A percentile compares a stretch with the other conserved stretches of the same genome.
Evolutionary conservation across 1,140 invertebrate genomes (phyloP).

Genomic region (Micrasema minimum): DNA sequence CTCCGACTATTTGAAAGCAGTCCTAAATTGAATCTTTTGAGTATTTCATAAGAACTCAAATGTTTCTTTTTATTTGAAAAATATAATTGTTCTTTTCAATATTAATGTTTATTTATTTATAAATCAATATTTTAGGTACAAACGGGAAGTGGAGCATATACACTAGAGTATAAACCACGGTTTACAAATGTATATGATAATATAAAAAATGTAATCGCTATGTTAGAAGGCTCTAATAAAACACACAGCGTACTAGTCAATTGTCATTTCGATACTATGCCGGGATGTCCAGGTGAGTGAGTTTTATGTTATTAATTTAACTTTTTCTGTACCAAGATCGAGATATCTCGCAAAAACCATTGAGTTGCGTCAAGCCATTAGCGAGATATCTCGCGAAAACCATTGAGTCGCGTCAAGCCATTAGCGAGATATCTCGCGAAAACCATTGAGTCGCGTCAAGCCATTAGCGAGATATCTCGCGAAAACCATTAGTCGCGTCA

Average conservation of each 20-base stretch:
- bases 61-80: too few relatives aligned
- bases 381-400: not conserved
- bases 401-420: not conserved
- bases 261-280: slow-evolving; percentile 85
- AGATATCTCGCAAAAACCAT: not conserved
- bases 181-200: slow-evolving; percentile 67
- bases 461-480: too few relatives aligned
- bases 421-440: not conserved
- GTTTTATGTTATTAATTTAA: not conserved
- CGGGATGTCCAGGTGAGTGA: slow-evolving; percentile 71
- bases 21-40: too few relatives aligned
- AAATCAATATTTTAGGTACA: slow-evolving; percentile 41
- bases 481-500: too few relatives aligned
- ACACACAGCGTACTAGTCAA: slow-evolving; percentile 77
- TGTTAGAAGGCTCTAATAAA: slow-evolving; percentile 68
- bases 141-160: slow-evolving; percentile 64
- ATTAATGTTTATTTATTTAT: too few relatives aligned
- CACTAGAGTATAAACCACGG: slow-evolving; percentile 58
- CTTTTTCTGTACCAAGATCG: not conserved
- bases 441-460: not conserved
- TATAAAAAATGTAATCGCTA: slow-evolving; percentile 75
- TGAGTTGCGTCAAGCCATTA: not conserved
- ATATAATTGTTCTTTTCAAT: too few relatives aligned
- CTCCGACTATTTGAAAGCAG: too few relatives aligned
- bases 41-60: too few relatives aligned